Evolutionary conservation across 2,797 vertebrate species (phyloP).

Genomic region (Argyrosomus regius): DNA sequence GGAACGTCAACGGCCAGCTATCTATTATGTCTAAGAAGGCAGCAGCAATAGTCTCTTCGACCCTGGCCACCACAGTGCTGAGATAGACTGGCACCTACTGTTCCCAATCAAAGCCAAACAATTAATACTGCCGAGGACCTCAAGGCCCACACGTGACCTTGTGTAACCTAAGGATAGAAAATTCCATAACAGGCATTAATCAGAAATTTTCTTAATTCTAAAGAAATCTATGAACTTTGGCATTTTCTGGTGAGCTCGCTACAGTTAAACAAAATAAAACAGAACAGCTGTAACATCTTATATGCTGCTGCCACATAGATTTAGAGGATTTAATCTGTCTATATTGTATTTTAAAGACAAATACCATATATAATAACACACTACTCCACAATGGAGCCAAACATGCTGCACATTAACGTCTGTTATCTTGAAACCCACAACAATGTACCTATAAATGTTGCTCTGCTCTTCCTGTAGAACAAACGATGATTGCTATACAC

Average conservation of each 20-base stretch:
- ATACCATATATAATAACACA: constrained; percentile 17
- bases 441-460: constrained; percentile 21
- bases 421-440: constrained; percentile 20
- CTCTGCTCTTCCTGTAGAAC: constrained; percentile 6
- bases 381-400: constrained; percentile 18
- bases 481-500: not conserved
- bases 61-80: no score
- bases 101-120: no score
- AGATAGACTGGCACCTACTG: no score
- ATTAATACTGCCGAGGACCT: no score
- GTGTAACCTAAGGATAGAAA: no score
- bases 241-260: not conserved
- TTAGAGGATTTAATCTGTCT: not conserved
- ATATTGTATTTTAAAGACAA: constrained; percentile 13
- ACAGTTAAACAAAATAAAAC: not conserved
- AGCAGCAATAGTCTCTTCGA: no score
- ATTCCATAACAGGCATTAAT: not conserved
- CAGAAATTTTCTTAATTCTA: constrained; percentile 7
- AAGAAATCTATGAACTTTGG: not conserved
- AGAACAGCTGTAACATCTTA: not conserved
- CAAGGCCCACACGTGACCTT: no score
- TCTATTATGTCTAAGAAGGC: no score
- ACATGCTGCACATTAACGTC: constrained; percentile 8
- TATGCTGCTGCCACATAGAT: constrained; percentile 17
- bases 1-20: no score